Evolutionary conservation across 92 coral and sea anemone genomes (phyloP).

Genomic region (Palythoa grandiflora): DNA sequence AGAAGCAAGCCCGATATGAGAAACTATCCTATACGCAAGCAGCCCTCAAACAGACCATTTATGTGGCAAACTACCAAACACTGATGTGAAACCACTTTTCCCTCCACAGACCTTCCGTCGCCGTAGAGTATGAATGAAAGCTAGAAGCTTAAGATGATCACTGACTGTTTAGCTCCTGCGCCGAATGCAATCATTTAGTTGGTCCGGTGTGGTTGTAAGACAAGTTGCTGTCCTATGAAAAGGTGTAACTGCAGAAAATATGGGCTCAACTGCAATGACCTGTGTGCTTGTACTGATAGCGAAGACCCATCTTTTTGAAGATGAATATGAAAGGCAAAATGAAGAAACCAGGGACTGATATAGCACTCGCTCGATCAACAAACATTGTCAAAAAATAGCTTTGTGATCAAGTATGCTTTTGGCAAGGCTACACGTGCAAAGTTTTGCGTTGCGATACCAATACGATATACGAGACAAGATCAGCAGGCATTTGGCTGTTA

Average conservation of each 20-base stretch:
- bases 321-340: not conserved
- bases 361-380: too few relatives aligned
- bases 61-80: constrained; percentile 58
- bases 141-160: too few relatives aligned
- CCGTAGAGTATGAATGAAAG: too few relatives aligned
- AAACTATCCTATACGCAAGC: constrained; percentile 58
- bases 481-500: too few relatives aligned
- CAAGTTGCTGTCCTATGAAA: constrained; percentile 3
- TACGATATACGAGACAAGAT: too few relatives aligned
- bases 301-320: not conserved
- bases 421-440: too few relatives aligned
- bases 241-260: constrained; percentile 10
- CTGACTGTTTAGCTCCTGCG: too few relatives aligned
- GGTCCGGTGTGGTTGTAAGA: constrained; percentile 5
- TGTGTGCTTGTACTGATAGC: constrained; percentile 29
- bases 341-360: too few relatives aligned
- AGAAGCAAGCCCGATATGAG: constrained; percentile 62
- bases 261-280: not conserved
- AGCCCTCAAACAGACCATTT: constrained; percentile 53
- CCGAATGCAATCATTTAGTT: constrained; percentile 1
- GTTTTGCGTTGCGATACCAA: too few relatives aligned
- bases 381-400: too few relatives aligned
- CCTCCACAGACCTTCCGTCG: constrained; percentile 53
- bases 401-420: too few relatives aligned
- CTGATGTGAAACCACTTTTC: constrained; percentile 49